Conservation (phyloP, 1,140 invertebrate genomes). For the Teleopsis dalmanni region DNA sequence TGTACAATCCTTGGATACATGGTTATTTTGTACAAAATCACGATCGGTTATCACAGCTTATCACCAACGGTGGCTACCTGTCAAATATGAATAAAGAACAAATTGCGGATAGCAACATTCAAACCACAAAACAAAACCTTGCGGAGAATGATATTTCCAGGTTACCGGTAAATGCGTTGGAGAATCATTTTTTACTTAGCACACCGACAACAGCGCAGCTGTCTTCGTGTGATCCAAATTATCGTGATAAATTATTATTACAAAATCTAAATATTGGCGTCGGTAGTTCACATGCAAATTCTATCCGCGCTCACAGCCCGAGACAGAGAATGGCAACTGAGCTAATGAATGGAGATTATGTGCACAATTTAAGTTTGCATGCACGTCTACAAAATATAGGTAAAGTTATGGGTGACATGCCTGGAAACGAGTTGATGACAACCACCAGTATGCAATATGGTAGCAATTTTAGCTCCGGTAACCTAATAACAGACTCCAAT, state of each 20-base stretch:
- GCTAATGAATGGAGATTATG: slow-evolving; percentile 32
- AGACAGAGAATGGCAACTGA: neutral
- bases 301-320: neutral
- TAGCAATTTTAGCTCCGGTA: too few species aligned
- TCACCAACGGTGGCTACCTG: slow-evolving; percentile 30
- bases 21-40: slow-evolving; percentile 41
- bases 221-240: slow-evolving; percentile 6
- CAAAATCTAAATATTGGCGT: neutral
- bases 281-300: neutral
- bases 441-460: too few species aligned
- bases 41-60: slow-evolving; percentile 35
- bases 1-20: slow-evolving; percentile 43
- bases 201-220: neutral
- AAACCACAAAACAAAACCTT: neutral
- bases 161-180: slow-evolving; percentile 16
- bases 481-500: too few species aligned
- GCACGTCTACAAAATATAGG: slow-evolving; percentile 24
- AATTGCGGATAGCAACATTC: neutral
- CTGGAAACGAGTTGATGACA: too few species aligned
- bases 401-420: too few species aligned
- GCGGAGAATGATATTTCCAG: neutral
- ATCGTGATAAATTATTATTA: slow-evolving; percentile 5
- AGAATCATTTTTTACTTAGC: neutral
- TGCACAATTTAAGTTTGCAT: slow-evolving; percentile 31
- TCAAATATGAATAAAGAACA: slow-evolving; percentile 9